Conservation (phyloP, 2,888 invertebrate genomes). For the Pterobdella sp. region DNA sequence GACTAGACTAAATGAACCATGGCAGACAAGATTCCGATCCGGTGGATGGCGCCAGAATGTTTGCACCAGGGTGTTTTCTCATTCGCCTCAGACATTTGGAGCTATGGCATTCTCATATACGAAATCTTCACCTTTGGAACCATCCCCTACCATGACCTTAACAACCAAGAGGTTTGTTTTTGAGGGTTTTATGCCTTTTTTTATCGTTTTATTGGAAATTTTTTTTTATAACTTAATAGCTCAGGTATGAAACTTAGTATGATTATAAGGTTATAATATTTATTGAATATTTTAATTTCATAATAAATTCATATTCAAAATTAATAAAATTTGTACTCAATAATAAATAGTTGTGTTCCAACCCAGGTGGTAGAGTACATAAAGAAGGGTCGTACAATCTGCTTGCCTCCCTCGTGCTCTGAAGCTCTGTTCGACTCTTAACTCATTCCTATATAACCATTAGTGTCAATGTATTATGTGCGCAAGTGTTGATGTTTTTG, state of each 20-base stretch:
- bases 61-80: conserved; percentile 74
- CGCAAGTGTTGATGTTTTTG: too few relatives aligned
- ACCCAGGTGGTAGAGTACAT: conserved; percentile 55
- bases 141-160: conserved; percentile 78
- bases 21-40: conserved; percentile 70
- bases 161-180: conserved; percentile 64
- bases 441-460: too few relatives aligned
- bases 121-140: conserved; percentile 79
- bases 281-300: too few relatives aligned
- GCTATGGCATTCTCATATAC: conserved; percentile 76
- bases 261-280: not conserved
- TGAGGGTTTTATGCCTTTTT: not conserved
- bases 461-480: too few relatives aligned
- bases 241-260: not conserved
- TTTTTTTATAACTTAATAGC: not conserved
- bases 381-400: conserved; percentile 66
- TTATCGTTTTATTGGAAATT: not conserved
- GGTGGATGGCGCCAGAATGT: conserved; percentile 90
- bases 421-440: conserved; percentile 25
- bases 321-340: too few relatives aligned
- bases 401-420: conserved; percentile 64
- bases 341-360: too few relatives aligned
- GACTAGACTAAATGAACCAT: too few relatives aligned
- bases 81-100: conserved; percentile 80
- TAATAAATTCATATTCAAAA: too few relatives aligned